Base-by-base conservation (phyloP, 2,797 vertebrate genomes). In the Ptychadena robeensis region DNA sequence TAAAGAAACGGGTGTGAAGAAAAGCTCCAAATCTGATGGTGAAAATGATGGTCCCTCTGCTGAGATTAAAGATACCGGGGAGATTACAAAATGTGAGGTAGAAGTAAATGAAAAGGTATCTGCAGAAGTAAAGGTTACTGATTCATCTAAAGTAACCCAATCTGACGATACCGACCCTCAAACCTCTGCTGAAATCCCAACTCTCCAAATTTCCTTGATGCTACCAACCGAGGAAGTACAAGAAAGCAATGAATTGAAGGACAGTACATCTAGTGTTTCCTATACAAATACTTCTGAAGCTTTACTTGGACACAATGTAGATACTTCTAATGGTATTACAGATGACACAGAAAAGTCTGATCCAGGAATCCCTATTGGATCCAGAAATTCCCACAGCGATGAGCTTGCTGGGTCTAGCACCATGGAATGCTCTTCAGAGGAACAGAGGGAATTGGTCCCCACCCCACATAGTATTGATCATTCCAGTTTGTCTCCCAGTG, bases 21-120 rank as follows among this genome's bases (percentile, higher is more conserved):
- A 85, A 81, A 89, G 87, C 2, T 91, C 89, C 83, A 94, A 91
- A 61, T 69, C 78, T 1, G 64, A 85, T n/a, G 15, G 40, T 35
- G 82, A 32, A 61, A 66, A 0, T 75, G 86, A 83, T 81, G 40
- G 69, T 34, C 0, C 69, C 14, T 5, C 34, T 57, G 1, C 34
- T 37, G 30, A 67, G 3, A 22, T 15, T 40, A 73, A 84, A 69
- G 77, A 84, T n/a, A 22, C 48, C n/a, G 18, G 28, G 63, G 76
- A 80, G 12, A 74, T 31, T 40, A 44, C 32, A 53, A 75, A 64
- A 40, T 0, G 28, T 63, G 6, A 3, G 2, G 32, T 69, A 2
- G 65, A 22, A 5, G 59, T 35, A 31, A 34, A 14, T 0, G 67
- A 70, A 38, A 64, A 31, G 14, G 18, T 73, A 27, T 34, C 1